Conservation (phyloP, 2,797 vertebrate species). For the Mycteria americana region DNA sequence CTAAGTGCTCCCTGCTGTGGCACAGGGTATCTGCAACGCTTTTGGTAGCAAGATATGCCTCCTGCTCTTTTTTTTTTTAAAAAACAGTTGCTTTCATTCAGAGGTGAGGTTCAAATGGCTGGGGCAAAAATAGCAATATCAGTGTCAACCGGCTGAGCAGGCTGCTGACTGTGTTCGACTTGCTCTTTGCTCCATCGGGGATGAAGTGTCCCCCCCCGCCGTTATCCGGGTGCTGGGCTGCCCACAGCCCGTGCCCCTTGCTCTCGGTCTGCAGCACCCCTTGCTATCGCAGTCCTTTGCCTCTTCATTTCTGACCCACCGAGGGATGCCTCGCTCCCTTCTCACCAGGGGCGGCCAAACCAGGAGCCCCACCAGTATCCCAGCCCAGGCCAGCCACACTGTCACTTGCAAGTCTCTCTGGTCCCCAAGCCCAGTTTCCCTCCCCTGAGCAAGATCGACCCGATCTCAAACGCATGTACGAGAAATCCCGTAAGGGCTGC, state of each 20-base stretch:
- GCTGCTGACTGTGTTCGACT: background rate
- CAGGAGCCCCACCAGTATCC: background rate
- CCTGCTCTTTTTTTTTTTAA: background rate
- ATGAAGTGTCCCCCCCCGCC: background rate
- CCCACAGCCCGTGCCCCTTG: background rate
- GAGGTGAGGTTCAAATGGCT: background rate
- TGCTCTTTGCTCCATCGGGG: background rate
- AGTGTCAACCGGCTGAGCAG: background rate
- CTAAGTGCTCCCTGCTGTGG: background rate
- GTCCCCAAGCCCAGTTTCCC: background rate
- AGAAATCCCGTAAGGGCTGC: background rate
- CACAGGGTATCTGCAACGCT: background rate
- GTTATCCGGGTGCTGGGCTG: background rate
- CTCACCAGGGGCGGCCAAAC: background rate
- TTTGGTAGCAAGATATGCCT: background rate
- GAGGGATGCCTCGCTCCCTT: background rate
- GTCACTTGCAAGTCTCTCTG: background rate
- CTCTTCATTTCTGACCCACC: background rate
- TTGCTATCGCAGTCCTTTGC: background rate
- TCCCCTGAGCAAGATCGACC: background rate
- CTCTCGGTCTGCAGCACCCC: background rate
- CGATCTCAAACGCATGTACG: accelerated
- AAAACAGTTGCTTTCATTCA: background rate
- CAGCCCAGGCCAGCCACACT: background rate
- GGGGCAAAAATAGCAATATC: background rate